Evolutionary conservation across 2,888 invertebrate genomes (phyloP).

Genomic region (Ctenicera cuprea): DNA sequence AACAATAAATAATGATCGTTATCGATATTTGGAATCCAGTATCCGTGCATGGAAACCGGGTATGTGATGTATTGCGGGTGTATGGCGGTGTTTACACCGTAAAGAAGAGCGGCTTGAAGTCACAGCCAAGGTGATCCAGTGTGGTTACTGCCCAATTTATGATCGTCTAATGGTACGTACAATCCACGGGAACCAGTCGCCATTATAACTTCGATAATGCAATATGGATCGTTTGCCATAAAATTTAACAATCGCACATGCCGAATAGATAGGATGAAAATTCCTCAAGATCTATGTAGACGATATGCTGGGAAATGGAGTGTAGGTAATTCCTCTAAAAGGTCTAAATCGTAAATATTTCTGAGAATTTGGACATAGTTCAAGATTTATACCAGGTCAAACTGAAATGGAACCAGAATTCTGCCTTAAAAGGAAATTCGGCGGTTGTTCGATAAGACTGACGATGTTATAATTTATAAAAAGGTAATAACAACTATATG

Average conservation of each 20-base stretch:
- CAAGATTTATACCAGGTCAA: no score
- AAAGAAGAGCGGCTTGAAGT: constrained; percentile 50
- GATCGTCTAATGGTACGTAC: constrained; percentile 56
- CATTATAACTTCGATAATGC: constrained; percentile 50
- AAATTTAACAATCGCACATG: constrained; percentile 14
- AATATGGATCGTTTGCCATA: constrained; percentile 33
- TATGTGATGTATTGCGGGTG: constrained; percentile 55
- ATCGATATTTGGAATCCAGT: constrained; percentile 54
- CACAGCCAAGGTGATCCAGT: constrained; percentile 59
- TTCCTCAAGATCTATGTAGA: no score
- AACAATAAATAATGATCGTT: constrained; percentile 55
- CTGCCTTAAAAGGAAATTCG: no score
- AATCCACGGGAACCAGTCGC: constrained; percentile 47
- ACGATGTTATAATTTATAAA: no score
- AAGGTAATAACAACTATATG: no score
- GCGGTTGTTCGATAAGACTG: no score
- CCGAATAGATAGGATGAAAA: background rate
- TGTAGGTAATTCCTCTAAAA: no score
- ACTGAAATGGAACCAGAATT: no score
- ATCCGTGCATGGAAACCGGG: constrained; percentile 44
- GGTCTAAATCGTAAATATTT: no score
- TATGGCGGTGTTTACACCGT: constrained; percentile 52
- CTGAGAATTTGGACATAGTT: no score
- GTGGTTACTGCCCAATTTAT: constrained; percentile 59
- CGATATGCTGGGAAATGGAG: no score